Evolutionary conservation across 2,797 vertebrate genomes (phyloP).

Genomic region (Gallinago solitaria): DNA sequence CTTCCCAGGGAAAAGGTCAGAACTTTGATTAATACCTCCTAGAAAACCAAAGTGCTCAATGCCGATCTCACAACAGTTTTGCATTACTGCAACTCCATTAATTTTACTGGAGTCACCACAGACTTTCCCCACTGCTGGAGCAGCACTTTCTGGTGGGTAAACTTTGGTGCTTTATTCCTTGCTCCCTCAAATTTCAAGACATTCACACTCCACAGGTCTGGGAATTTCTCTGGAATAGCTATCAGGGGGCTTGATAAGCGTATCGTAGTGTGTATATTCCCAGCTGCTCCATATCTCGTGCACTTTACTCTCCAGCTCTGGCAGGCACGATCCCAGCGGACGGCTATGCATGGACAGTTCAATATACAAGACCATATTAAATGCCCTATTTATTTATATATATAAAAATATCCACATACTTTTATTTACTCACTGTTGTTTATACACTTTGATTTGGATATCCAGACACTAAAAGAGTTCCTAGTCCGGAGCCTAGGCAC

Average conservation of each 20-base stretch:
- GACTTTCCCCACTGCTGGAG: not conserved
- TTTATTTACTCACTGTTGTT: not conserved
- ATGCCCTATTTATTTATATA: not conserved
- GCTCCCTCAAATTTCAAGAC: not conserved
- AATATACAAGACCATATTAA: not conserved
- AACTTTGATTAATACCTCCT: conserved; percentile 8
- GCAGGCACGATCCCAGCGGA: not conserved
- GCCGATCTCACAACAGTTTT: not conserved
- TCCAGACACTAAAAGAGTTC: not conserved
- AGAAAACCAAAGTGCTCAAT: conserved; percentile 13
- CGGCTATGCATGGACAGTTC: not conserved
- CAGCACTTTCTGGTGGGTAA: not conserved
- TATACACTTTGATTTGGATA: not conserved
- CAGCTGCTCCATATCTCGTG: not conserved
- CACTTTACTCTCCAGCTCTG: not conserved
- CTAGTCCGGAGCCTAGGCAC: not conserved
- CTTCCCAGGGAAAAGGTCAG: conserved; percentile 44
- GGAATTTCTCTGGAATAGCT: not conserved
- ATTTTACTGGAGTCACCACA: not conserved
- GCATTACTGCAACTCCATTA: not conserved
- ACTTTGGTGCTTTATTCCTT: not conserved
- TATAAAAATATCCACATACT: not conserved
- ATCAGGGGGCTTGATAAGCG: not conserved
- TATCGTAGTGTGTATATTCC: not conserved
- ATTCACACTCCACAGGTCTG: not conserved